Conservation (phyloP, 2,113 vertebrate genomes). For the Rhadina sibilatrix region DNA sequence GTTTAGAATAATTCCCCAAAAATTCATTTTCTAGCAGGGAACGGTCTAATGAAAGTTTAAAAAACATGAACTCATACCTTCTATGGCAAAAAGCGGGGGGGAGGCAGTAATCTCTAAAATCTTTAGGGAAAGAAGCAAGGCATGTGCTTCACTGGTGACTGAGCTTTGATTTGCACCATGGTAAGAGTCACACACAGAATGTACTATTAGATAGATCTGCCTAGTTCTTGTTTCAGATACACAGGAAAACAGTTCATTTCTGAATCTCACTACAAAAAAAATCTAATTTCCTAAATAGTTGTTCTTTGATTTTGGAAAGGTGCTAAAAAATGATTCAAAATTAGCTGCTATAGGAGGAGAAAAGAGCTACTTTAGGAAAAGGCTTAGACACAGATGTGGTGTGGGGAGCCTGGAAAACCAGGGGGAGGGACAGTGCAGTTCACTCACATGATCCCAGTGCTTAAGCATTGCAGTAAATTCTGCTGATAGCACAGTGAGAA, state of each 20-base stretch:
- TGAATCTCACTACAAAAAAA: background rate
- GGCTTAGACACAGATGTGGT: background rate
- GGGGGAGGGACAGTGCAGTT: background rate
- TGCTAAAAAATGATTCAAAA: background rate
- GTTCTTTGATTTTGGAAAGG: background rate
- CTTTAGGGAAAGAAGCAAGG: background rate
- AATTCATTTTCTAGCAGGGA: background rate
- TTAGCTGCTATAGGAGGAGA: background rate
- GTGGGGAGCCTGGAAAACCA: background rate
- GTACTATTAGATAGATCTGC: background rate
- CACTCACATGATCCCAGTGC: background rate
- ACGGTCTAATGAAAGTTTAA: background rate
- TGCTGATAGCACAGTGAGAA: background rate
- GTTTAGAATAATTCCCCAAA: background rate
- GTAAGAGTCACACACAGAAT: background rate
- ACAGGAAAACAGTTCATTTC: background rate
- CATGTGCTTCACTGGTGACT: background rate
- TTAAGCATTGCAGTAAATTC: background rate
- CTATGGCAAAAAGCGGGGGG: background rate
- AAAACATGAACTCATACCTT: background rate
- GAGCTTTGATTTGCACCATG: background rate
- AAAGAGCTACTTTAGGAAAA: background rate
- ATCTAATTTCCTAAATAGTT: background rate
- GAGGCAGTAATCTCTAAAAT: background rate
- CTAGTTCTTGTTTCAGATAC: background rate